Conservation (phyloP, 2,113 vertebrate species). For the Cettia cetti region DNA sequence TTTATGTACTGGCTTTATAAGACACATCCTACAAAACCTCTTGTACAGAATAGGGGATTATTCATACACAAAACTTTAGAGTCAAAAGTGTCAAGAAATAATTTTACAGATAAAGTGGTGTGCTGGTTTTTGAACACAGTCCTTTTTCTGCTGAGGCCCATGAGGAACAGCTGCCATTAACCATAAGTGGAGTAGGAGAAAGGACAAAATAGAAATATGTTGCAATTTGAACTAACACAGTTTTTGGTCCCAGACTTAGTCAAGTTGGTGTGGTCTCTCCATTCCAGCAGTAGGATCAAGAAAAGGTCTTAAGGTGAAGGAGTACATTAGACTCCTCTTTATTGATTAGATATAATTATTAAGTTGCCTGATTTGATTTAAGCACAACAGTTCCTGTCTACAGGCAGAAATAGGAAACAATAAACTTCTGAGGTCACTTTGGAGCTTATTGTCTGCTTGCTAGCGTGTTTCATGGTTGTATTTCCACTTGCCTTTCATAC, state of each 20-base stretch:
- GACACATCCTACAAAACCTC: not conserved
- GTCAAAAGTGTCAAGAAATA: not conserved
- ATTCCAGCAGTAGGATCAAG: not conserved
- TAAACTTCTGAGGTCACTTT: not conserved
- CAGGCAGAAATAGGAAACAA: not conserved
- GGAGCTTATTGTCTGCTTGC: not conserved
- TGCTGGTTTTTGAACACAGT: not conserved
- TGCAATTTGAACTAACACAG: not conserved
- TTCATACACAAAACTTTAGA: not conserved
- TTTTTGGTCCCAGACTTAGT: not conserved
- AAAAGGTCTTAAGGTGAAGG: not conserved
- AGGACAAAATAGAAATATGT: not conserved
- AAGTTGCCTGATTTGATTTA: not conserved
- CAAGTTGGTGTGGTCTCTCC: not conserved
- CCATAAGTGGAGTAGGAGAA: not conserved
- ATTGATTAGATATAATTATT: not conserved
- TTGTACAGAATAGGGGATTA: not conserved
- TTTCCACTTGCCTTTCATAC: not conserved
- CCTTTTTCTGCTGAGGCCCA: not conserved
- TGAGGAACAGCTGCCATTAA: not conserved
- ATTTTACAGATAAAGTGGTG: not conserved
- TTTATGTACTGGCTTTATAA: not conserved
- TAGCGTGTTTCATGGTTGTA: not conserved
- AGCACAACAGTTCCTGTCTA: not conserved
- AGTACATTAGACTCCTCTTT: not conserved